A percentile compares a stretch with the other conserved stretches of the same genome.
Conservation (phyloP, 1,140 invertebrate species). For the Hirudo medicinalis region DNA sequence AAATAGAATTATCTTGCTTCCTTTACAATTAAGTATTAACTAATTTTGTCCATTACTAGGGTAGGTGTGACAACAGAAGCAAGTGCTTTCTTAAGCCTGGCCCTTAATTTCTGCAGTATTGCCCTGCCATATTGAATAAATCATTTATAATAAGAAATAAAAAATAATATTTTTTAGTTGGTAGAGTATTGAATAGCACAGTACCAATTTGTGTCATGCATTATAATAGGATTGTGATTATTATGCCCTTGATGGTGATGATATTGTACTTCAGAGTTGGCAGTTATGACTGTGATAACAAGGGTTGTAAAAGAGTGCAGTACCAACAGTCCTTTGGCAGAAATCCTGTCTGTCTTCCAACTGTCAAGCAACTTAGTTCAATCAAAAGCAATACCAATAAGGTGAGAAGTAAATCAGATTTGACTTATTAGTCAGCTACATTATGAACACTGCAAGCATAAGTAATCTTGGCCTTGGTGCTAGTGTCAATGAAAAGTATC, state of each 20-base stretch:
- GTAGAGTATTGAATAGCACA: neutral
- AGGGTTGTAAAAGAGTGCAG: neutral
- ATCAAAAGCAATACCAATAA: constrained; percentile 12
- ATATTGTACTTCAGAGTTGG: neutral
- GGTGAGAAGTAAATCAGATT: neutral
- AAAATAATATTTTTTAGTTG: too few species aligned
- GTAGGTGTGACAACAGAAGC: neutral
- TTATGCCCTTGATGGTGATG: neutral
- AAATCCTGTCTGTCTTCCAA: constrained; percentile 1
- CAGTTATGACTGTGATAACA: neutral
- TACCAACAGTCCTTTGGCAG: constrained; percentile 8
- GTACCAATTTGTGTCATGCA: neutral
- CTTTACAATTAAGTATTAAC: too few species aligned
- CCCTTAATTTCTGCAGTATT: neutral
- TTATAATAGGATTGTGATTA: neutral
- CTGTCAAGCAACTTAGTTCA: neutral
- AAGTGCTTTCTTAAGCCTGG: neutral
- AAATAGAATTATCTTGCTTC: too few species aligned
- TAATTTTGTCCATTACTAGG: too few species aligned
- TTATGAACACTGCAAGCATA: too few species aligned
- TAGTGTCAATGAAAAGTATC: too few species aligned
- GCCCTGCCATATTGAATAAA: neutral
- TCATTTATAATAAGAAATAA: too few species aligned
- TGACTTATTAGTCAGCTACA: neutral
- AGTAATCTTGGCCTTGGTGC: too few species aligned